Evolutionary conservation across 2,888 invertebrate genomes (phyloP), one percentile per base, ranked within the genome.

Genomic region (Thumatha senex): DNA sequence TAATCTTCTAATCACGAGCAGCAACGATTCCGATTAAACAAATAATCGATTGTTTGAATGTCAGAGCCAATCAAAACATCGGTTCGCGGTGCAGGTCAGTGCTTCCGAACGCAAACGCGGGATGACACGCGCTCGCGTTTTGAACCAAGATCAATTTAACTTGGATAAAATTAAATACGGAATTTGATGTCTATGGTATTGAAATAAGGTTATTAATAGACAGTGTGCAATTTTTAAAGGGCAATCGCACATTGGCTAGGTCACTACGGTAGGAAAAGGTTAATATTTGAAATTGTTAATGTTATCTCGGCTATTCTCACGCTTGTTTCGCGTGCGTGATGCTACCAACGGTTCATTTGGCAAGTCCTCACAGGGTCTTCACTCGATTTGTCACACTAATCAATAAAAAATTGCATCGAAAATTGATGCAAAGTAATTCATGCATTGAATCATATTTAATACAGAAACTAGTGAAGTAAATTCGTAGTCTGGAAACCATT

Each of bases 61-160:
- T 86, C 89, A 88, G 85, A 64, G 78, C 81, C 85, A 90, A 91
- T 91, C 90, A 89, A 87, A 90, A 89, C 88, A 88, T 82, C 80
- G 78, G 68, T 67, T 69, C 65, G 70, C 74, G 62, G 74, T 79
- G 72, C 88, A 84, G 90, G 89, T 90, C 90, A 88, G 74, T 76
- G 89, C 89, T 86, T 89, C 87, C 74, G 85, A 84, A 82, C 80
- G 78, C 75, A 89, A 89, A 90, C 80, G 76, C 78, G 80, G 74
- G 77, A 80, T 79, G 89, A 89, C 89, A 81, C 74, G 81, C 78
- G 81, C 80, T 78, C 80, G 81, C 78, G 70, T 83, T 82, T 72
- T 58, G 49, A 55, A 69, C 67, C 68, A 66, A 60, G 66, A 60
- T 72, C 55, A 56, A 55, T 54, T 63, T 56, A 54, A 56, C 50